Evolutionary conservation across 53 echinoderm and acorn worm genomes (phyloP), one percentile per base, ranked within the genome.

Genomic region (Holothuria leucospilota): DNA sequence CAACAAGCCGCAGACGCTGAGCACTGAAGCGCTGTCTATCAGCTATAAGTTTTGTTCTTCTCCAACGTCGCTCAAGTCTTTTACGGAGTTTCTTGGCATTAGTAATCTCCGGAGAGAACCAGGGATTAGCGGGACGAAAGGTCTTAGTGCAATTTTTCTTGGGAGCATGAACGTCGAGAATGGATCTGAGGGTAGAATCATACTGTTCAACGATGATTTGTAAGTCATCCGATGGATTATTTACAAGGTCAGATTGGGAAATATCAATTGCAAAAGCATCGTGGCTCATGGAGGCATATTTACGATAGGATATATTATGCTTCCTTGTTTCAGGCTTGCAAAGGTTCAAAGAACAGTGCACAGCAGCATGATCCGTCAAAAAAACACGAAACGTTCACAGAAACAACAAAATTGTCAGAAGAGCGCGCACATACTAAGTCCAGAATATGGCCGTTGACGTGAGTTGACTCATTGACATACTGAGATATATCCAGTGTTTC

Each of bases 391-490:
- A 85, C 71, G 40, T 40, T 40, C 7, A 40, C 40, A 40, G 40
- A 40, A 7, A 5, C 40, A 40, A 40, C 27, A 69, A 75, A 63
- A 62, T 77, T 86, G 59, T 86, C 77, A 39, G 86, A 29, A 23
- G 77, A 74, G 1, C 77, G 86, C 34, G 86, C 86, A 39, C 58
- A 60, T 28, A 86, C 77, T 59, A 86, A 60, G 39, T 86, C 86
- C 38, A 86, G 29, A 69, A 77, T 86, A 74, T 86, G 86, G 68
- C 84, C 84, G 65, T 66, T 34, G 39, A 84, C 68, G 68, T 82
- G 40, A 5, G 40, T 40, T n/a, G n/a, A n/a, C n/a, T 40, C 40
- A 40, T 40, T 40, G 82, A 58, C 39, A 39, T 38, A 66, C 25
- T 64, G 68, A 9, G 77, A 84, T 39, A 84, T 84, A 68, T 66